Evolutionary conservation across 2,888 invertebrate genomes (phyloP), one percentile per base, ranked within the genome.

Genomic region (Antheraea assamensis): DNA sequence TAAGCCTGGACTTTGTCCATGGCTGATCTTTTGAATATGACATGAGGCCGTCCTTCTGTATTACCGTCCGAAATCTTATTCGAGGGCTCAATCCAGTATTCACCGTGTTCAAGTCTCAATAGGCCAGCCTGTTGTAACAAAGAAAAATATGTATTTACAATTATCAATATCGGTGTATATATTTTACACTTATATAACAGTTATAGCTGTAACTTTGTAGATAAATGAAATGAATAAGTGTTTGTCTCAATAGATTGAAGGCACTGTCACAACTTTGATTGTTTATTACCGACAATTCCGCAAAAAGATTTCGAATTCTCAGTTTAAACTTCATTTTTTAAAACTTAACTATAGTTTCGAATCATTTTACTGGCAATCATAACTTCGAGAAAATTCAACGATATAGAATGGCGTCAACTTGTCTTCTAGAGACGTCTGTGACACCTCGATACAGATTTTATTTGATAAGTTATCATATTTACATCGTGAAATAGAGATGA

Each of bases 31-130:
- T 96, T 96, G 83, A 96, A 97, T 75, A 97, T 94, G 70, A 97
- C 95, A 85, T 97, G 97, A 74, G 96, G 95, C 87, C 96, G 96
- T 73, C 88, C 89, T 77, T 87, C 84, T 68, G 83, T 88, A 75
- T 78, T 86, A 80, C 88, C 90, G 76, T 83, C 82, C 72, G 88
- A 79, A 77, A 94, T 89, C 87, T 95, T 94, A 82, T 96, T 95
- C 52, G 96, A 95, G 58, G 97, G 97, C 88, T 97, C 97, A 78
- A 97, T 96, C 92, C 96, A 97, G 89, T 96, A 97, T 87, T 96
- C 96, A 76, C 96, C 96, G 76, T 95, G 92, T 79, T 95, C 95
- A 27, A 96, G 96, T 83, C 96, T 95, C 76, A 97, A 95, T 83
- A 96, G 95, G 31, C 97, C 97, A 80, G 96, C 95, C 97, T 97